Evolutionary conservation across 2,888 invertebrate species (phyloP).

Genomic region (Ichneumon xanthorius): DNA sequence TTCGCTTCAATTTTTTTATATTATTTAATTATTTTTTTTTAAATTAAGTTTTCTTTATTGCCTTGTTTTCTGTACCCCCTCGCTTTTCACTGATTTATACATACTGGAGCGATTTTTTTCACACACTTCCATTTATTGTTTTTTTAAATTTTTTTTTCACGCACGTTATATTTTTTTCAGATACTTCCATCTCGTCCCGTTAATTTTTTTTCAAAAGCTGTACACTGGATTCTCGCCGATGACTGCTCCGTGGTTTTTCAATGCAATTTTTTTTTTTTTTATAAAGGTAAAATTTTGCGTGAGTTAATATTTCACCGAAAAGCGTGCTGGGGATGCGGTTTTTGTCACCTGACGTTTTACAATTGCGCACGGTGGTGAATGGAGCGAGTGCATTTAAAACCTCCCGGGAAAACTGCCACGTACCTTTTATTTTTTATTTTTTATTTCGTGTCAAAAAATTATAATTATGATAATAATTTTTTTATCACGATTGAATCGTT

Average conservation of each 20-base stretch:
- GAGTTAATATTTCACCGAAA: slow-evolving; percentile 69
- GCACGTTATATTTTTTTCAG: no score
- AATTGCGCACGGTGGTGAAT: no score
- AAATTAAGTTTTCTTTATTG: no score
- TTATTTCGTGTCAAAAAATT: no score
- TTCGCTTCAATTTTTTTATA: neutral
- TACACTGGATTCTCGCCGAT: neutral
- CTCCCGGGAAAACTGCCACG: no score
- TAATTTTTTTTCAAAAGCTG: neutral
- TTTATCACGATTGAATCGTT: no score
- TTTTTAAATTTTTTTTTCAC: no score
- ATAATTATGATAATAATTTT: no score
- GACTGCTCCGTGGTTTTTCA: neutral
- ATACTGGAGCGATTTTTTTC: neutral
- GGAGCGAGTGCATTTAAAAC: no score
- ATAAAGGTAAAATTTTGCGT: slow-evolving; percentile 58
- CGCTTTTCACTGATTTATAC: neutral
- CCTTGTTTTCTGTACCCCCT: neutral
- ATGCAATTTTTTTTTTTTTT: neutral
- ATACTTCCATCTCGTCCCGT: neutral
- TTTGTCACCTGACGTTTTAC: no score
- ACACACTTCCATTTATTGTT: neutral
- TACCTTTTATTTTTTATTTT: no score
- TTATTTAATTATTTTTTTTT: no score
- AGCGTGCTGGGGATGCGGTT: neutral